Conservation (phyloP, 2,113 vertebrate genomes). For the Oostethus manadensis region DNA sequence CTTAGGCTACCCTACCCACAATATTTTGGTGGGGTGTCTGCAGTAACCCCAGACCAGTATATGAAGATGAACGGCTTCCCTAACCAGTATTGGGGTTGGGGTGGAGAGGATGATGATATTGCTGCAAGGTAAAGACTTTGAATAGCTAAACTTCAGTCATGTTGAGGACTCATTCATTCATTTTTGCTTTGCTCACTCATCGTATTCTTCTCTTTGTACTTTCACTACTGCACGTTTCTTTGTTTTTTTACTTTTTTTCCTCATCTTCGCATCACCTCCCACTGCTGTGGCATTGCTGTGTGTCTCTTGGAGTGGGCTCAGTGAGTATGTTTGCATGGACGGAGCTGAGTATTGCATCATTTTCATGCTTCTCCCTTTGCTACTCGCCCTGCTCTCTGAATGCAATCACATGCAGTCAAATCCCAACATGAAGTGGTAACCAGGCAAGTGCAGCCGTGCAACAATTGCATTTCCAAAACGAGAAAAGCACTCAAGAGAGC, state of each 20-base stretch:
- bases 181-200: constrained; percentile 16
- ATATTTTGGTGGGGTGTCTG: constrained; percentile 91
- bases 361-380: constrained; percentile 15
- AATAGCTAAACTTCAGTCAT: neutral
- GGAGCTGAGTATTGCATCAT: constrained; percentile 10
- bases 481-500: neutral
- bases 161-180: neutral
- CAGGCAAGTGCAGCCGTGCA: neutral
- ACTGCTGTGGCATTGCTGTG: constrained; percentile 45
- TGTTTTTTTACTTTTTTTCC: neutral
- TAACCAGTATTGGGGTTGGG: constrained; percentile 96
- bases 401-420: constrained; percentile 6
- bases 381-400: constrained; percentile 30
- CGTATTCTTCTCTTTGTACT: constrained; percentile 12
- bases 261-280: constrained; percentile 40
- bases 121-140: constrained; percentile 80
- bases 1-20: constrained; percentile 85
- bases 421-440: neutral
- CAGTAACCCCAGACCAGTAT: constrained; percentile 89
- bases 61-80: constrained; percentile 96
- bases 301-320: constrained; percentile 42
- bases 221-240: constrained; percentile 18
- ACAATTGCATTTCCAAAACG: neutral
- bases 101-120: constrained; percentile 91
- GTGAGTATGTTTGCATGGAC: constrained; percentile 53